These are phyloP conservation scores for Calliopum simillimum DNA, from an alignment of 2,888 invertebrate species.

Conservation along the genomic window DNA sequence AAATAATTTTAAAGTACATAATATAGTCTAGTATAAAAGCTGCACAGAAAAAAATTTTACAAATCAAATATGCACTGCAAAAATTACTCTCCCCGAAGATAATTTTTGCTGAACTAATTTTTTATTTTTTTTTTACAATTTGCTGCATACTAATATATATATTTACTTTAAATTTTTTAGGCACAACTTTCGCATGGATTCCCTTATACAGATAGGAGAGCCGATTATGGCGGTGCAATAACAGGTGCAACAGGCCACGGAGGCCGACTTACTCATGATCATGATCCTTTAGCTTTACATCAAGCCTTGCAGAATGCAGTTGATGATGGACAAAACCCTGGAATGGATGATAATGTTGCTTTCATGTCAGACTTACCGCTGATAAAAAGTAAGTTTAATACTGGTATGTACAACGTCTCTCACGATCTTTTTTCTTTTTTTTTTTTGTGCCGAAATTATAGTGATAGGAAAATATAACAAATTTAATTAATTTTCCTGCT, in stretches of 20 bases:
- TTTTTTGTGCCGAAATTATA: too few species aligned
- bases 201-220: conserved; percentile 71
- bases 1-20: too few species aligned
- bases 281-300: conserved; percentile 82
- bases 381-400: conserved; percentile 77
- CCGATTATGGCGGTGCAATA: conserved; percentile 72
- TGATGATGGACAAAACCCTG: conserved; percentile 77
- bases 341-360: conserved; percentile 87
- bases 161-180: conserved; percentile 50
- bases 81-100: too few species aligned
- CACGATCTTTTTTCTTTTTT: too few species aligned
- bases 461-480: neutral
- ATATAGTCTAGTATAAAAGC: too few species aligned
- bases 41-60: too few species aligned
- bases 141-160: neutral
- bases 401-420: conserved; percentile 19
- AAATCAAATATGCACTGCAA: too few species aligned
- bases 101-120: too few species aligned
- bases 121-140: neutral
- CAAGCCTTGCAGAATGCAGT: conserved; percentile 82
- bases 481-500: neutral
- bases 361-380: conserved; percentile 92
- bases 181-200: conserved; percentile 74
- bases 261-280: conserved; percentile 70
- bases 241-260: conserved; percentile 69